Evolutionary conservation across 2,888 invertebrate genomes (phyloP).

Genomic region (Ormyrus nitidulus): DNA sequence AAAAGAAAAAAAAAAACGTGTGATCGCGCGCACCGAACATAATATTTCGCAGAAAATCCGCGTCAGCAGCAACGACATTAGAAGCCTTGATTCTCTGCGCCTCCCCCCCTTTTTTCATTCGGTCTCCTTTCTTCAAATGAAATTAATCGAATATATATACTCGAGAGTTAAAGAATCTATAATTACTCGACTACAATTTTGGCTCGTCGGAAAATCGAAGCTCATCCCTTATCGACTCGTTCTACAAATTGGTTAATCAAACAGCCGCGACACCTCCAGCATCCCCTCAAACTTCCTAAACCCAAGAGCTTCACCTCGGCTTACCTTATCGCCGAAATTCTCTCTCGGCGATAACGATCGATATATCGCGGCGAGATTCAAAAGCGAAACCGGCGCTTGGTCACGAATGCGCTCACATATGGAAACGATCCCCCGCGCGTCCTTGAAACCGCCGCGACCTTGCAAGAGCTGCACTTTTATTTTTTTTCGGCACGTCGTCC

Average conservation of each 20-base stretch:
- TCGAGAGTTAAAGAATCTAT: neutral
- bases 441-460: conserved; percentile 52
- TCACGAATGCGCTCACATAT: too few species aligned
- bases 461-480: conserved; percentile 49
- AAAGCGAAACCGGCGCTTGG: too few species aligned
- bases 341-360: too few species aligned
- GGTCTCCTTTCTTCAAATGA: neutral
- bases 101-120: neutral
- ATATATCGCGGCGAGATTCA: too few species aligned
- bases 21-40: conserved; percentile 54
- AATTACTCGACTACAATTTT: too few species aligned
- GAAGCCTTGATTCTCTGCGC: conserved; percentile 13
- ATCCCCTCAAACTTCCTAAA: too few species aligned
- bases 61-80: conserved; percentile 63
- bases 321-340: too few species aligned
- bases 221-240: too few species aligned
- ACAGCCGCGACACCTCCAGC: too few species aligned
- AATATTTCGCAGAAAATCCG: conserved; percentile 64
- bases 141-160: neutral
- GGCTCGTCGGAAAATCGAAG: too few species aligned
- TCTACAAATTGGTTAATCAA: too few species aligned
- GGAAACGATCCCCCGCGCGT: neutral
- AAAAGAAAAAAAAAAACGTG: conserved; percentile 20
- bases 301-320: too few species aligned
- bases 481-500: conserved; percentile 51